Evolutionary conservation across 2,888 invertebrate species (phyloP).

Genomic region (Nomada hirtipes): DNA sequence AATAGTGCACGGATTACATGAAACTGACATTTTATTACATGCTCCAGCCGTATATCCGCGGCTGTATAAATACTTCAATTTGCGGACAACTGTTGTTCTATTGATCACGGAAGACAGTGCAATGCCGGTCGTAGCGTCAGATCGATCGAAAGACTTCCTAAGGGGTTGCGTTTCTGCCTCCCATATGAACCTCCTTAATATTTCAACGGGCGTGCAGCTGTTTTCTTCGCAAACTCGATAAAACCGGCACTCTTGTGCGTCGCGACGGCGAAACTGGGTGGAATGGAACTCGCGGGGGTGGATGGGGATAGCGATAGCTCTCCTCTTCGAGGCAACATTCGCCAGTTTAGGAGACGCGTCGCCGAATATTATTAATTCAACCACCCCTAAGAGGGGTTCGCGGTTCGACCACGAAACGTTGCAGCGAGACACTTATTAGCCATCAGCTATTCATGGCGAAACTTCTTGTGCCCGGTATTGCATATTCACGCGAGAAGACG

Average conservation of each 20-base stretch:
- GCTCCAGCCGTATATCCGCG: background rate
- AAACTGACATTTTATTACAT: conserved; percentile 19
- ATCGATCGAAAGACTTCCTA: conserved; percentile 62
- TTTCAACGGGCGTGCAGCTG: conserved; percentile 76
- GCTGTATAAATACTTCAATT: conserved; percentile 45
- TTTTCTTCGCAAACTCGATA: conserved; percentile 78
- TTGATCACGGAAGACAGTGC: conserved; percentile 49
- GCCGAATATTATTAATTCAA: conserved; percentile 69
- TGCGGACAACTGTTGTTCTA: conserved; percentile 16
- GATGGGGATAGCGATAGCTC: conserved; percentile 16
- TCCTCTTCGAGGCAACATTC: conserved; percentile 15
- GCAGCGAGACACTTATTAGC: conserved; percentile 63
- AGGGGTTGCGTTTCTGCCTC: conserved; percentile 62
- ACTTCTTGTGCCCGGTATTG: conserved; percentile 53
- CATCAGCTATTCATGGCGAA: conserved; percentile 68
- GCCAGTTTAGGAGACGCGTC: conserved; percentile 52
- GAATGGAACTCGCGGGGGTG: conserved; percentile 7
- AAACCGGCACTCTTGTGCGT: conserved; percentile 53
- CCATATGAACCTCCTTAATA: conserved; percentile 72
- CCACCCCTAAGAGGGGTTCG: conserved; percentile 57
- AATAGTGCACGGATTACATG: conserved; percentile 19
- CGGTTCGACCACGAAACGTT: conserved; percentile 57
- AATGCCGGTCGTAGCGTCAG: conserved; percentile 27
- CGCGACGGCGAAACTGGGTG: conserved; percentile 37
- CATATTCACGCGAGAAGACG: conserved; percentile 49